Evolutionary conservation across 2,797 vertebrate species (phyloP).

Genomic region (Sciaenops ocellatus): DNA sequence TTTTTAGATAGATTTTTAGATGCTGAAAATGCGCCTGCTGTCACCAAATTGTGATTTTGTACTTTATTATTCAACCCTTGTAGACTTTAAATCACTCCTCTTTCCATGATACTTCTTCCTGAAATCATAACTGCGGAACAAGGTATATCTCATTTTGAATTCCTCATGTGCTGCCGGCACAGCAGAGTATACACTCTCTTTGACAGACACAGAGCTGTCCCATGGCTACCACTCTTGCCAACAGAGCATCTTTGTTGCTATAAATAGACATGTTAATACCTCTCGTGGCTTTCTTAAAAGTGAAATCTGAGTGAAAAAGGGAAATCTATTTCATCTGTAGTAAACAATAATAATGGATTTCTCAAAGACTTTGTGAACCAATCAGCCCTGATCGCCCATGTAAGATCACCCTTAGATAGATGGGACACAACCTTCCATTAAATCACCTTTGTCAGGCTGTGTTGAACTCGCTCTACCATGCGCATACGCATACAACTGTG

Average conservation of each 20-base stretch:
- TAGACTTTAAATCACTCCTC: background rate
- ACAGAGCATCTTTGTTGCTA: slow-evolving; percentile 65
- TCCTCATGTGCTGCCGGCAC: slow-evolving; percentile 28
- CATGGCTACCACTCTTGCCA: slow-evolving; percentile 60
- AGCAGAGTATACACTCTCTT: background rate
- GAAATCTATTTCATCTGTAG: background rate
- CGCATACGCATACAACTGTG: background rate
- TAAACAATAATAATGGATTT: slow-evolving; percentile 23
- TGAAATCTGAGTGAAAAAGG: slow-evolving; percentile 8
- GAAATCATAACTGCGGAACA: slow-evolving; percentile 18
- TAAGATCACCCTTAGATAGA: background rate
- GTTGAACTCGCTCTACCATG: background rate
- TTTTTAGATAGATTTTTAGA: background rate
- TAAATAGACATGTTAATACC: slow-evolving; percentile 58
- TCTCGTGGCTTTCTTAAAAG: slow-evolving; percentile 43
- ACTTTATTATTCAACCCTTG: slow-evolving; percentile 4
- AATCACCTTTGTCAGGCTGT: background rate
- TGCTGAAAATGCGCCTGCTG: slow-evolving; percentile 5
- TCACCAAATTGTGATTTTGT: slow-evolving; percentile 9
- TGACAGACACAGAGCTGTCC: slow-evolving; percentile 45
- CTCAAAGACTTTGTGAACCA: slow-evolving; percentile 5
- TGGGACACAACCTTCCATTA: background rate
- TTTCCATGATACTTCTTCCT: background rate
- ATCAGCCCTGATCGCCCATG: background rate
- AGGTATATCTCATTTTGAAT: slow-evolving; percentile 18